A percentile compares a stretch with the other conserved stretches of the same genome.
phyloP scores from a whole-genome alignment of 2,113 vertebrate species.

The Haemorhous mexicanus region DNA sequence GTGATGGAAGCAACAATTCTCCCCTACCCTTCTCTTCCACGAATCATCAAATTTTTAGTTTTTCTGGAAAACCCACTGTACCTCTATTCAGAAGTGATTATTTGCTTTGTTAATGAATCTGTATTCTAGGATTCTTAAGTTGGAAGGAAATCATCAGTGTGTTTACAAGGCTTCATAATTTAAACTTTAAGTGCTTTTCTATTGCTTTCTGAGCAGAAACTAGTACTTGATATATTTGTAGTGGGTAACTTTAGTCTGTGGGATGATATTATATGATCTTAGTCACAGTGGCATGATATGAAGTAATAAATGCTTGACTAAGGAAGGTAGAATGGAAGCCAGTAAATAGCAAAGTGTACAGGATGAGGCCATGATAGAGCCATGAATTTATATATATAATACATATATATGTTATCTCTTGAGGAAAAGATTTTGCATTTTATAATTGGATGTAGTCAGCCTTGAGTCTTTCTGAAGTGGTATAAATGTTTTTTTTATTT shows the following conservation, averaged over 20 bases:
- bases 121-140: slow-evolving; percentile 1
- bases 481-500: slow-evolving; percentile 52
- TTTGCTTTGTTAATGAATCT: slow-evolving; percentile 21
- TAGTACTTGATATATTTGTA: slow-evolving; percentile 42
- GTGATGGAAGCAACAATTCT: slow-evolving; percentile 65
- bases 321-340: slow-evolving; percentile 54
- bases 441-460: slow-evolving; percentile 71
- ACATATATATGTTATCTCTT: slow-evolving; percentile 70
- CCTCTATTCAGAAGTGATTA: slow-evolving; percentile 33
- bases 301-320: slow-evolving; percentile 52
- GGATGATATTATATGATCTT: slow-evolving; percentile 54
- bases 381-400: slow-evolving; percentile 71
- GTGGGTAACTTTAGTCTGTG: slow-evolving; percentile 47
- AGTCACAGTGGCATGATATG: slow-evolving; percentile 41
- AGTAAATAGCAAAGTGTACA: slow-evolving; percentile 55
- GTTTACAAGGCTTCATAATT: slow-evolving; percentile 53
- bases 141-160: slow-evolving; percentile 33
- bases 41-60: slow-evolving; percentile 5
- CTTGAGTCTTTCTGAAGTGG: slow-evolving; percentile 60
- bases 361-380: slow-evolving; percentile 63
- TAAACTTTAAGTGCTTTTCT: slow-evolving; percentile 60
- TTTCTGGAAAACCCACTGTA: slow-evolving; percentile 7
- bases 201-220: slow-evolving; percentile 61
- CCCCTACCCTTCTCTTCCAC: slow-evolving; percentile 36
- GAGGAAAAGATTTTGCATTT: slow-evolving; percentile 68